Base-by-base conservation (phyloP, 2,888 invertebrate genomes). In the Aleiodes leptofemur region DNA sequence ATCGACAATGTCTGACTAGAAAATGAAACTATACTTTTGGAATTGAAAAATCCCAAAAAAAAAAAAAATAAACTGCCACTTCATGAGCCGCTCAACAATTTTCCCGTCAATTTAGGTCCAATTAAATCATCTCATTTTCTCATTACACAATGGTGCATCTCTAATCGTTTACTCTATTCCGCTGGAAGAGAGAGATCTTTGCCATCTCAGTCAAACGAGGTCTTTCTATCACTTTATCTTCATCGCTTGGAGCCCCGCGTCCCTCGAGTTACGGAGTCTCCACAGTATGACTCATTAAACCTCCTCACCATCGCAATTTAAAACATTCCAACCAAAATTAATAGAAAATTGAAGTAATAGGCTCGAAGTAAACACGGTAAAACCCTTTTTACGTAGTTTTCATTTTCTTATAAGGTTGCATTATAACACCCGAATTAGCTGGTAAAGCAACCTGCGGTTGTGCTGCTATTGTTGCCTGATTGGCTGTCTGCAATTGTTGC, bases 341-440 rank as follows among this genome's bases (percentile, higher is more conserved):
- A 29, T 5, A 7, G 9, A 50, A 66, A 50, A 61, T 7, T 29
- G 48, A 59, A 66, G 55, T 23, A 51, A 48, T 23, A 43, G 14
- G 64, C 31, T 31, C 31, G 53, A 53, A 53, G 16, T 16, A 7
- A 34, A 73, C 71, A 51, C 3, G 64, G 5, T 14, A 34, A 29
- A 4, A 34, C 57, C 72, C 16, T 68, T 73, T 86, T 91, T 94
- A 95, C 88, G 94, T 96, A 85, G 96, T 96, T 92, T 96, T 96
- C 94, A 96, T 94, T 91, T 96, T 96, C 91, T 96, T 96, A 91
- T 95, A 96, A 76, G 96, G 96, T 89, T 96, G 96, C 88, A 95
- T 92, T 29, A 93, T 93, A 84, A 87, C 83, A 83, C 89, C 85
- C 82, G 90, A 81, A 87, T 83, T 87, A 64, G 85, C 87, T 73